Percentiles rank a stretch among this genome's conserved stretches.
Evolutionary conservation across 1,140 invertebrate genomes (phyloP).

Genomic region (Acromyrmex echinatior): DNA sequence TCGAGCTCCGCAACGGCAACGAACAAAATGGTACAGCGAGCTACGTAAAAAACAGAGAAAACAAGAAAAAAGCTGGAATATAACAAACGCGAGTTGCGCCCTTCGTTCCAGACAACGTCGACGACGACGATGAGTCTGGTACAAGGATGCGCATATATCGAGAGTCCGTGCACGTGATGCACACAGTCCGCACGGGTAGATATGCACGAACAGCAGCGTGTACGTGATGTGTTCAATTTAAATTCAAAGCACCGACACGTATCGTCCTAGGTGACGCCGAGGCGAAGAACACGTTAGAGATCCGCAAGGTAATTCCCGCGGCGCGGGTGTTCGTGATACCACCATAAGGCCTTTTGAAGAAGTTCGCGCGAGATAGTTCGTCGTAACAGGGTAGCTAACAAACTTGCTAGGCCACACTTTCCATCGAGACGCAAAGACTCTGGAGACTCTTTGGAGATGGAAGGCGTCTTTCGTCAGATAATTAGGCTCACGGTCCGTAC

Average conservation of each 20-base stretch:
- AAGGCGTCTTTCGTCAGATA: conserved; percentile 20
- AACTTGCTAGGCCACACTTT: conserved; percentile 31
- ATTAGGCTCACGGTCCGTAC: conserved; percentile 21
- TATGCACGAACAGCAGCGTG: conserved; percentile 45
- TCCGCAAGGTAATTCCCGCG: conserved; percentile 54
- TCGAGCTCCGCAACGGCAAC: conserved; percentile 40
- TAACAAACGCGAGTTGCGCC: conserved; percentile 9
- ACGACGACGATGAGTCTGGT: background rate
- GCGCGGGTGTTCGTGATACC: conserved; percentile 21
- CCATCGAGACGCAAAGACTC: background rate
- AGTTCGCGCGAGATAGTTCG: conserved; percentile 41
- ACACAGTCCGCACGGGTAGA: conserved; percentile 6
- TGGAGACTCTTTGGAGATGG: background rate
- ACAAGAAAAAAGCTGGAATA: background rate
- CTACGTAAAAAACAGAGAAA: conserved; percentile 40
- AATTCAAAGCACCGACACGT: conserved; percentile 65
- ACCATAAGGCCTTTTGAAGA: conserved; percentile 40
- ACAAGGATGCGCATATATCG: conserved; percentile 37
- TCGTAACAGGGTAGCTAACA: conserved; percentile 32
- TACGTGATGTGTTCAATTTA: conserved; percentile 65
- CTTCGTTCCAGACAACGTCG: background rate
- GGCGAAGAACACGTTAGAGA: conserved; percentile 1
- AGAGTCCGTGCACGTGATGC: conserved; percentile 41
- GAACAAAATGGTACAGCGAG: conserved; percentile 38
- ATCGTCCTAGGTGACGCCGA: conserved; percentile 42